Evolutionary conservation across 2,888 invertebrate species (phyloP), one percentile per base, ranked within the genome.

Genomic region (Ichneumon xanthorius): DNA sequence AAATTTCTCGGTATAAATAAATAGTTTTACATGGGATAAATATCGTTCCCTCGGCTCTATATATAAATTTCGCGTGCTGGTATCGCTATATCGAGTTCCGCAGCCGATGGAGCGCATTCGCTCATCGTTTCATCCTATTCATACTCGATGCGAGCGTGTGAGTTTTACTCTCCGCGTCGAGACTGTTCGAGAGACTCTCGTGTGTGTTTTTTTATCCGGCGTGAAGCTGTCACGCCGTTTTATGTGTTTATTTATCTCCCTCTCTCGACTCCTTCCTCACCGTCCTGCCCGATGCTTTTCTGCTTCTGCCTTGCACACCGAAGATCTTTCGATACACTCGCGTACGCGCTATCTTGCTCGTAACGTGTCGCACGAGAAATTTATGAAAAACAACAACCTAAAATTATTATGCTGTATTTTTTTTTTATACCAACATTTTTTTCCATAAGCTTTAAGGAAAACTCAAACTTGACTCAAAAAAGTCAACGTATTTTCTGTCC

Each of bases 211-310:
- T 92, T 92, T 90, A 90, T 88, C 87, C 87, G 71, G 87, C 90
- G 89, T 88, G 88, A 91, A 91, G 90, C 92, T 92, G 92, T 92
- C 92, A 91, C 88, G 86, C 81, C 86, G 88, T 90, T 91, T 92
- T 90, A 91, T 89, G 88, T 89, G 89, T 92, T 91, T 92, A 91
- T 92, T 92, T 92, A 90, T 91, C 90, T 90, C 87, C 77, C 87
- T 83, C 86, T 72, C 86, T 72, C 80, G 79, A 68, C 80, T 76
- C 78, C 73, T 80, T 85, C 68, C 76, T 48, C 68, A 58, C 67
- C 61, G 71, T 68, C 73, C 86, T 63, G 78, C 78, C 85, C 86
- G 87, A 87, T 88, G 87, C 88, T 77, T 58, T 76, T 72, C 65
- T 72, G 79, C 73, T 80, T 83, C 76, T 77, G 68, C 77, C 88